Evolutionary conservation across 1,140 invertebrate genomes (phyloP).

Genomic region (Lasaia peninsularis): DNA sequence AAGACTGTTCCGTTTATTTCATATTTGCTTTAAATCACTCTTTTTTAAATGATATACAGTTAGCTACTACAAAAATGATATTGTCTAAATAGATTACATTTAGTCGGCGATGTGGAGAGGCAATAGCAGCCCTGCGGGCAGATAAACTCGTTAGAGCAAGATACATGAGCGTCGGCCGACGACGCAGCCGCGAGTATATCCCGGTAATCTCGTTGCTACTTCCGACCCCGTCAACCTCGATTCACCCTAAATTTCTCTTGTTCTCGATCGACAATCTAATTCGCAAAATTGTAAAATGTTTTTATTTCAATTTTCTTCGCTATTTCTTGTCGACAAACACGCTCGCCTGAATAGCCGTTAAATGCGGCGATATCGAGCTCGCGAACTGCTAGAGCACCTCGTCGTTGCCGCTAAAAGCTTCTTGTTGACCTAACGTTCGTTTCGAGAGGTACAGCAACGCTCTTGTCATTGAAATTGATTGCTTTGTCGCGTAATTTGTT

Average conservation of each 20-base stretch:
- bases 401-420: constrained; percentile 66
- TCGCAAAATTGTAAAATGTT: constrained; percentile 52
- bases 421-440: constrained; percentile 73
- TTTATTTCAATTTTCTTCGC: constrained; percentile 43
- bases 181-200: constrained; percentile 47
- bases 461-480: constrained; percentile 74
- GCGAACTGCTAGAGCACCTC: constrained; percentile 45
- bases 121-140: constrained; percentile 62
- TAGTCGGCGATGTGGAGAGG: constrained; percentile 46
- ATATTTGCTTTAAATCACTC: background rate
- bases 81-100: constrained; percentile 55
- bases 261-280: constrained; percentile 67
- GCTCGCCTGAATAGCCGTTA: constrained; percentile 40
- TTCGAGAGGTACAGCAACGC: constrained; percentile 61
- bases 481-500: constrained; percentile 77
- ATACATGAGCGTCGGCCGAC: constrained; percentile 49
- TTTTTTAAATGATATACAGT: constrained; percentile 8
- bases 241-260: constrained; percentile 67
- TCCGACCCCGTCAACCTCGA: constrained; percentile 58
- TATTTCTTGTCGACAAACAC: constrained; percentile 39
- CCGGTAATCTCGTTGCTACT: constrained; percentile 69
- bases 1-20: background rate
- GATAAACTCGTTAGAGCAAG: constrained; percentile 73
- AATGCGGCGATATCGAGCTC: constrained; percentile 42
- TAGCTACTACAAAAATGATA: constrained; percentile 32